Conservation (phyloP, 2,888 invertebrate genomes). For the Hirtodrosophila histrioides region DNA sequence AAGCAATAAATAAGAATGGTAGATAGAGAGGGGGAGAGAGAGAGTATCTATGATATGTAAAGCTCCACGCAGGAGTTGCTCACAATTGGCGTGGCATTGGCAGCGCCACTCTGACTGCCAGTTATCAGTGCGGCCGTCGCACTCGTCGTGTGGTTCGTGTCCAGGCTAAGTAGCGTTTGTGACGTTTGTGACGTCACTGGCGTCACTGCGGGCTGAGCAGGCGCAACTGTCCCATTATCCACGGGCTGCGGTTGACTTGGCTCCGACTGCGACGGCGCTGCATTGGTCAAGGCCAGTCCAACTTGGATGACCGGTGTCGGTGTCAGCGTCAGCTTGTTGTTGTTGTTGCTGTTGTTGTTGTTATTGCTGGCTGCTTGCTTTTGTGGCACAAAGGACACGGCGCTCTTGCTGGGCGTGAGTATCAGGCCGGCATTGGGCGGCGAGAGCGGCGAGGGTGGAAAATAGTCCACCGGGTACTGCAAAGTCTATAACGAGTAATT, state of each 20-base stretch:
- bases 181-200: conserved; percentile 2
- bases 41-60: conserved; percentile 68
- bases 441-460: conserved; percentile 76
- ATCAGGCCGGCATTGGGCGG: conserved; percentile 76
- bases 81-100: conserved; percentile 60
- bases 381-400: conserved; percentile 70
- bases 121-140: conserved; percentile 57
- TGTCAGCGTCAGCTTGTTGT: conserved; percentile 21
- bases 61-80: conserved; percentile 80
- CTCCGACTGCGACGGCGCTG: conserved; percentile 14
- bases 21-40: conserved; percentile 10
- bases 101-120: conserved; percentile 35
- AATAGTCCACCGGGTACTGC: conserved; percentile 83
- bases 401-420: conserved; percentile 72
- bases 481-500: not conserved
- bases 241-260: not conserved
- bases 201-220: conserved; percentile 32
- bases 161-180: conserved; percentile 62
- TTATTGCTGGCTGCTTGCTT: conserved; percentile 42
- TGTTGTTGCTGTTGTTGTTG: conserved; percentile 24
- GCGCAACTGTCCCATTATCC: conserved; percentile 32
- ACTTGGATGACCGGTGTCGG: conserved; percentile 20
- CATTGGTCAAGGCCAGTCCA: not conserved
- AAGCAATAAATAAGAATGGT: conserved; percentile 15
- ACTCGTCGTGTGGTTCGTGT: conserved; percentile 51